Evolutionary conservation across 2,888 invertebrate genomes (phyloP), one percentile per base, ranked within the genome.

Genomic region (Leptinotarsa peninsularis): DNA sequence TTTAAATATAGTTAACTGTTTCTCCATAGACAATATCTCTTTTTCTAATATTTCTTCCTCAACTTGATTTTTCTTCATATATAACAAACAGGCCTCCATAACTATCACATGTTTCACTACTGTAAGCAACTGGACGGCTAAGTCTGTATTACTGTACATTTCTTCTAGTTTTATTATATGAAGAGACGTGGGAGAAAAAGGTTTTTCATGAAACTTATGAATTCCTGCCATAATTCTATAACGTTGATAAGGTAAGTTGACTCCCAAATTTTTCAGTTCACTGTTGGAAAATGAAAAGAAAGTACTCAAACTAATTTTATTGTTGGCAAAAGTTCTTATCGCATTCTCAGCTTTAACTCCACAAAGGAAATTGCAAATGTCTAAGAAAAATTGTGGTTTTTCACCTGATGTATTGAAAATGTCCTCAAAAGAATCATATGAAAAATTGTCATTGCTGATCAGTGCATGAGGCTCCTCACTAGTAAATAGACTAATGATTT

Each of bases 301-400:
- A 2, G 89, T 88, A 73, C 89, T 88, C 23, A 93, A 87, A 83
- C 89, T 88, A 77, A 93, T 89, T 13, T 89, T 87, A 72, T 86
- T 88, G 17, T 90, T 88, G 69, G 88, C 82, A 78, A 94, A 90
- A 3, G 88, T 71, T 3, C 88, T 83, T 1, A 88, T 87, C 49
- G 92, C 87, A 52, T 87, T 86, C 79, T 91, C 91, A 82, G 92
- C 90, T 76, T 90, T 90, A 90, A 92, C 91, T 3, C 92, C 92
- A 80, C 90, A 90, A 0, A 93, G 86, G 2, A 93, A 89, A 73
- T 89, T 87, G 7, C 87, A 88, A 76, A 93, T 89, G 86, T 93
- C 92, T 58, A 84, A 82, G 5, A 85, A 83, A 82, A 91, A 92
- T 68, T 84, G 85, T 33, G 90, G 90, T 71, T 91, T 91, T 75